These are phyloP conservation scores for Troglohyphantes excavatus DNA, from an alignment of 2,888 invertebrate species.

Conservation along the genomic window DNA sequence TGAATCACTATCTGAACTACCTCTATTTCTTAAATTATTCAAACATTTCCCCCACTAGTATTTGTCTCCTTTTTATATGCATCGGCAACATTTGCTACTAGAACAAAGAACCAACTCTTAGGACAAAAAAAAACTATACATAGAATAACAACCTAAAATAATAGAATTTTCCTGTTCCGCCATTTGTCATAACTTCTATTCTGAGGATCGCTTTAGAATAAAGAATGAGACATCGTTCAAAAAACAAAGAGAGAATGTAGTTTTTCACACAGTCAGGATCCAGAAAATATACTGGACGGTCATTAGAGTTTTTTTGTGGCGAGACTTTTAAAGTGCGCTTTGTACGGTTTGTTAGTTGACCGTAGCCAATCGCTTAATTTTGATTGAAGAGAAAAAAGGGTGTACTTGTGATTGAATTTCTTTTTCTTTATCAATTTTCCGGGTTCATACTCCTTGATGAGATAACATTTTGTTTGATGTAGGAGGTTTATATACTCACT, in stretches of 20 bases:
- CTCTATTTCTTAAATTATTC: too few relatives aligned
- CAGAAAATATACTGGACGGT: neutral
- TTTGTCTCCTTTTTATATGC: too few relatives aligned
- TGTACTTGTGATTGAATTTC: neutral
- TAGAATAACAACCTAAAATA: neutral
- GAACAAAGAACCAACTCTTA: too few relatives aligned
- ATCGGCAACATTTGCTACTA: too few relatives aligned
- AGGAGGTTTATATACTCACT: too few relatives aligned
- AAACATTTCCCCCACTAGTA: too few relatives aligned
- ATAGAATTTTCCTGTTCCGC: neutral
- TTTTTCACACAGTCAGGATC: neutral
- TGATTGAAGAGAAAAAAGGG: constrained; percentile 7
- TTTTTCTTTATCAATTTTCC: constrained; percentile 4
- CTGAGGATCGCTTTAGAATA: neutral
- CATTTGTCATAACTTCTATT: constrained; percentile 3
- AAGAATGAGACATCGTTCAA: neutral
- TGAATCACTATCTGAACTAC: too few relatives aligned
- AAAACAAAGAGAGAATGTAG: neutral
- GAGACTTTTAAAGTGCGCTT: neutral
- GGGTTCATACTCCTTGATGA: constrained; percentile 32
- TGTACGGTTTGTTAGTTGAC: constrained; percentile 39
- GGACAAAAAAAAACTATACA: too few relatives aligned
- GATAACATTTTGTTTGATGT: neutral
- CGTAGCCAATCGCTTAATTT: constrained; percentile 7
- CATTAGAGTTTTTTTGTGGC: neutral